These are phyloP conservation scores for Drosophila infuscata DNA, from an alignment of 2,888 invertebrate species.

Conservation along the genomic window DNA sequence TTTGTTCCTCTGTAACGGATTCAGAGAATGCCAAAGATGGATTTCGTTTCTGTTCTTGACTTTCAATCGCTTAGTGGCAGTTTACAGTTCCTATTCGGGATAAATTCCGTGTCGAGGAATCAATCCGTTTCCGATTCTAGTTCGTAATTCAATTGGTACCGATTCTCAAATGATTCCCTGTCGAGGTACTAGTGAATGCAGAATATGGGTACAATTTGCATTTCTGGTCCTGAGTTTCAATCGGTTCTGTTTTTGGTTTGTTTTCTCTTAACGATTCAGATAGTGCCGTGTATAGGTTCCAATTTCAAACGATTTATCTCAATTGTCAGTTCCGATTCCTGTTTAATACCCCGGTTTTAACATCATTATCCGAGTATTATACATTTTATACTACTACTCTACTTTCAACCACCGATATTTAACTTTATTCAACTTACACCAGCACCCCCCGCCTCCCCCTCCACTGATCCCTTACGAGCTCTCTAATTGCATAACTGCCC, in stretches of 20 bases:
- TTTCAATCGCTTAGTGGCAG: not conserved
- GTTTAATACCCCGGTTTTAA: too few relatives aligned
- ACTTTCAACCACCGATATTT: not conserved
- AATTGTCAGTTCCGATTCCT: not conserved
- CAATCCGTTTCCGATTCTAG: too few relatives aligned
- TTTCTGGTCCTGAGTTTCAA: too few relatives aligned
- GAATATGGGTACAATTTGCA: too few relatives aligned
- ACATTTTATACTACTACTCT: not conserved
- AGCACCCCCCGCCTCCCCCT: not conserved
- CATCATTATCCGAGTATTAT: not conserved
- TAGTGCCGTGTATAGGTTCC: too few relatives aligned
- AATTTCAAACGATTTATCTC: not conserved
- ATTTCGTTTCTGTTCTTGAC: too few relatives aligned
- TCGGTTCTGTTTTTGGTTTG: too few relatives aligned
- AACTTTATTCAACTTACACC: not conserved
- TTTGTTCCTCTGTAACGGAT: not conserved
- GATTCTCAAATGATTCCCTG: not conserved
- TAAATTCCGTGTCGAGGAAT: not conserved
- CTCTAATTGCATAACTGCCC: slow-evolving; percentile 53
- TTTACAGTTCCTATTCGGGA: too few relatives aligned
- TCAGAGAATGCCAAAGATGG: too few relatives aligned
- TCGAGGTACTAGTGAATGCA: not conserved
- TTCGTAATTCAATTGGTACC: too few relatives aligned
- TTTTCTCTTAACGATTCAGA: too few relatives aligned
- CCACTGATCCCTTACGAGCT: not conserved